Conservation (phyloP, 2,797 vertebrate genomes). For the Aulostomus chinensis region DNA sequence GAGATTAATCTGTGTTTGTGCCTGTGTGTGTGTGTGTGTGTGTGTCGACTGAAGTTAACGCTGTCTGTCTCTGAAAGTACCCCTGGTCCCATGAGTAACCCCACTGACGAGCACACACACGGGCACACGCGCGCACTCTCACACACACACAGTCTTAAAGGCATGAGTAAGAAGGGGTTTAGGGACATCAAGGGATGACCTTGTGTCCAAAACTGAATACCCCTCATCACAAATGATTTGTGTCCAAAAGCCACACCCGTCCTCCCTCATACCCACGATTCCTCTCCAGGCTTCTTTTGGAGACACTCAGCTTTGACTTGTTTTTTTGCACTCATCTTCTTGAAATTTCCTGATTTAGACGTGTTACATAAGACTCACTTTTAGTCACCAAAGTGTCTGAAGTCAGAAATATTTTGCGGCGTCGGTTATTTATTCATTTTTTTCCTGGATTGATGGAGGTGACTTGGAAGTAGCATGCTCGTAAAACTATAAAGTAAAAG, state of each 20-base stretch:
- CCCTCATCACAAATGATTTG: slow-evolving; percentile 64
- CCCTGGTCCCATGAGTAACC: slow-evolving; percentile 71
- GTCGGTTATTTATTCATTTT: too few relatives aligned
- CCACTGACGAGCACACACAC: slow-evolving; percentile 37
- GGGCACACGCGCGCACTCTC: slow-evolving; percentile 13
- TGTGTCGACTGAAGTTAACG: slow-evolving; percentile 64
- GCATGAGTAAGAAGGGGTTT: slow-evolving; percentile 59
- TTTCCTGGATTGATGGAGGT: too few relatives aligned
- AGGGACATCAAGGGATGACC: slow-evolving; percentile 58
- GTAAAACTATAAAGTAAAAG: too few relatives aligned
- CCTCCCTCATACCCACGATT: slow-evolving; percentile 29
- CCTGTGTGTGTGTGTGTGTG: slow-evolving; percentile 13
- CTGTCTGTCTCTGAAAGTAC: slow-evolving; percentile 61
- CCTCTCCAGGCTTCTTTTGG: slow-evolving; percentile 27
- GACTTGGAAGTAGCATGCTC: too few relatives aligned
- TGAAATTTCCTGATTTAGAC: slow-evolving; percentile 10
- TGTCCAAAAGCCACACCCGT: slow-evolving; percentile 49
- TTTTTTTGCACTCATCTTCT: slow-evolving; percentile 11
- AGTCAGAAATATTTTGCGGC: too few relatives aligned
- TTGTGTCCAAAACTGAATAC: slow-evolving; percentile 52
- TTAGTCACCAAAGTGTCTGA: slow-evolving; percentile 10
- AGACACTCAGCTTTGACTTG: slow-evolving; percentile 34
- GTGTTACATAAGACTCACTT: slow-evolving; percentile 39
- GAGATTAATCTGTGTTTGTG: slow-evolving; percentile 59
- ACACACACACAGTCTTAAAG: slow-evolving; percentile 28